These are phyloP conservation scores for Limnephilus auricula DNA, from an alignment of 2,888 invertebrate species.

Conservation along the genomic window DNA sequence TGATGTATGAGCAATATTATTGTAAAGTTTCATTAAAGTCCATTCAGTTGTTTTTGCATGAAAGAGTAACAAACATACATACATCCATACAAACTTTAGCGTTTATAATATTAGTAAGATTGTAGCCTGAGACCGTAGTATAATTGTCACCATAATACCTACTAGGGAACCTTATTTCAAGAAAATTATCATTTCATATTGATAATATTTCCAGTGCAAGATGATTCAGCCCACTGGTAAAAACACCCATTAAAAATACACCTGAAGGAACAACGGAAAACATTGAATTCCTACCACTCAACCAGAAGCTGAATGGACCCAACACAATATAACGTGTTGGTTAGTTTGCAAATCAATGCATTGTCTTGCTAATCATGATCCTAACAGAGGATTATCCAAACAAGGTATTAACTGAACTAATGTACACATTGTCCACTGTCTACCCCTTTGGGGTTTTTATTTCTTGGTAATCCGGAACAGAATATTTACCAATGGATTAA, in stretches of 20 bases:
- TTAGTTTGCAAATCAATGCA: neutral
- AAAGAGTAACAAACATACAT: too few relatives aligned
- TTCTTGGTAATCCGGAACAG: conserved; percentile 49
- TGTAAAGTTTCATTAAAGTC: too few relatives aligned
- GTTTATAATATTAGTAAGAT: too few relatives aligned
- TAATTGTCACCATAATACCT: too few relatives aligned
- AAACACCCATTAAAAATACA: neutral
- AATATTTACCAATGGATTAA: neutral
- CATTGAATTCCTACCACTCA: neutral
- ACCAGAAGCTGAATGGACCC: neutral
- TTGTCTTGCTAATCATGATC: neutral
- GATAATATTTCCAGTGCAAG: too few relatives aligned
- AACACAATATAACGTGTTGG: neutral
- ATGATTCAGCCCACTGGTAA: too few relatives aligned
- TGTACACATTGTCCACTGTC: neutral
- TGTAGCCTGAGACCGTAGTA: too few relatives aligned
- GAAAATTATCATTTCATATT: too few relatives aligned
- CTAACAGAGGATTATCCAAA: neutral
- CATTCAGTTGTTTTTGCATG: too few relatives aligned
- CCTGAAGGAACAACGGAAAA: neutral
- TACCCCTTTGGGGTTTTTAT: conserved; percentile 4
- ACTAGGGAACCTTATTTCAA: too few relatives aligned
- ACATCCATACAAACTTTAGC: too few relatives aligned
- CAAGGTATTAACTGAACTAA: neutral
- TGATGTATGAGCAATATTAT: too few relatives aligned